Evolutionary conservation across 2,797 vertebrate genomes (phyloP).

Genomic region (Enoplosus armatus): DNA sequence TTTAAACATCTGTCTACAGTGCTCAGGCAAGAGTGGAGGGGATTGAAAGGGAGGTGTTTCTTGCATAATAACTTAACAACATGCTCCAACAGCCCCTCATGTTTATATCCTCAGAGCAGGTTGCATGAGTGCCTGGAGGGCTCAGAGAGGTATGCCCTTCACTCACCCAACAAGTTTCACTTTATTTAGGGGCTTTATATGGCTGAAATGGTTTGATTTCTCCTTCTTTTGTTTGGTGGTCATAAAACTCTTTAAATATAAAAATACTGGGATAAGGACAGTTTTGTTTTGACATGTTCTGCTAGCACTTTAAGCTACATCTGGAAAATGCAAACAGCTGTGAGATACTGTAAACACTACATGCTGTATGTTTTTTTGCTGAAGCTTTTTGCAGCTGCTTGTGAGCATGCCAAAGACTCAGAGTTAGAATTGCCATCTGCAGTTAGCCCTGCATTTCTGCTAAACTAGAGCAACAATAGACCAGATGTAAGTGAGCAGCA

Average conservation of each 20-base stretch:
- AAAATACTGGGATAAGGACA: not conserved
- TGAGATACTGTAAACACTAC: slow-evolving; percentile 49
- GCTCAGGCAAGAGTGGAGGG: slow-evolving; percentile 10
- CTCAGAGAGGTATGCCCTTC: slow-evolving; percentile 24
- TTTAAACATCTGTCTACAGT: slow-evolving; percentile 57
- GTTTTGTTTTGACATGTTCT: slow-evolving; percentile 39
- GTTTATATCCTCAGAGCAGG: slow-evolving; percentile 16
- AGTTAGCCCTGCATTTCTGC: slow-evolving; percentile 35
- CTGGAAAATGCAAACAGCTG: slow-evolving; percentile 52
- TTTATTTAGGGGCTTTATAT: slow-evolving; percentile 12
- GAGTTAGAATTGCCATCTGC: slow-evolving; percentile 32
- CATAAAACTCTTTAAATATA: slow-evolving; percentile 9
- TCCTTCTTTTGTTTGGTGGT: slow-evolving; percentile 6
- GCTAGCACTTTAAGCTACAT: slow-evolving; percentile 14
- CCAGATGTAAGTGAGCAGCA: not conserved
- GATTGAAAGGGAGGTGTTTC: slow-evolving; percentile 45
- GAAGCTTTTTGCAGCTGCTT: slow-evolving; percentile 30
- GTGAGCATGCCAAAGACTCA: slow-evolving; percentile 24
- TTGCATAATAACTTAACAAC: slow-evolving; percentile 45
- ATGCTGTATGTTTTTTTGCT: slow-evolving; percentile 9
- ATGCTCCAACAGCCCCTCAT: slow-evolving; percentile 65
- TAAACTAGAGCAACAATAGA: slow-evolving; percentile 5
- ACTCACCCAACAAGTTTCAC: slow-evolving; percentile 20
- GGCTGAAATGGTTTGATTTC: slow-evolving; percentile 4
- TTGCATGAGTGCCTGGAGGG: slow-evolving; percentile 12